Evolutionary conservation across 2,113 vertebrate genomes (phyloP).

Genomic region (Galemys pyrenaicus): DNA sequence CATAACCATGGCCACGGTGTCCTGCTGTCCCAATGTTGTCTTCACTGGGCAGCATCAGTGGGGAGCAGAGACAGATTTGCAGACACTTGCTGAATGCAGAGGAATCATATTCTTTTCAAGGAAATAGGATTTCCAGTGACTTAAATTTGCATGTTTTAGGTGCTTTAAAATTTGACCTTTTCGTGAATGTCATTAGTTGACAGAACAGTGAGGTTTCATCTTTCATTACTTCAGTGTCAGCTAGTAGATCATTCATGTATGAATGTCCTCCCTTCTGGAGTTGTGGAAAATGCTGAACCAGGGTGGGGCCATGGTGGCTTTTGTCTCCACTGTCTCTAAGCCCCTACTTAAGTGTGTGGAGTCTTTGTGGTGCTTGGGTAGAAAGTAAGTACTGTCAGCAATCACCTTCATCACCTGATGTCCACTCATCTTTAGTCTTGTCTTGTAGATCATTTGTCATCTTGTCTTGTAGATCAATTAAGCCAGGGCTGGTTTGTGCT

Average conservation of each 20-base stretch:
- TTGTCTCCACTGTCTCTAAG: conserved; percentile 53
- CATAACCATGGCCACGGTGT: neutral
- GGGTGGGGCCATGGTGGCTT: conserved; percentile 50
- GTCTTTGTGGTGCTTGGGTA: neutral
- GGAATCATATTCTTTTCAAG: neutral
- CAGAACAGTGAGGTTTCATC: neutral
- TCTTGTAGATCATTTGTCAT: neutral
- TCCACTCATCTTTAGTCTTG: neutral
- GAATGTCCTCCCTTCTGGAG: neutral
- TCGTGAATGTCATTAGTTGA: neutral
- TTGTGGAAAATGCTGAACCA: neutral
- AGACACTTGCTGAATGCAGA: neutral
- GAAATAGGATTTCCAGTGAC: neutral
- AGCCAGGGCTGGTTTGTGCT: neutral
- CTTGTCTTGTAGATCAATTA: no score
- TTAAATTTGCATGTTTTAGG: neutral
- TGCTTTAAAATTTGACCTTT: neutral
- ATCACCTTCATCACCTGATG: neutral
- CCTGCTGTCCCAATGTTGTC: neutral
- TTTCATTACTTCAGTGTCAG: neutral
- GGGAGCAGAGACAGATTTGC: neutral
- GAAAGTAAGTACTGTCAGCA: neutral
- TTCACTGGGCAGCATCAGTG: neutral
- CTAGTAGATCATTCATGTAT: neutral
- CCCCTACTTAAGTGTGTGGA: neutral